These are phyloP conservation scores for Pelusios castaneus DNA, from an alignment of 2,113 vertebrate species.

Conservation along the genomic window DNA sequence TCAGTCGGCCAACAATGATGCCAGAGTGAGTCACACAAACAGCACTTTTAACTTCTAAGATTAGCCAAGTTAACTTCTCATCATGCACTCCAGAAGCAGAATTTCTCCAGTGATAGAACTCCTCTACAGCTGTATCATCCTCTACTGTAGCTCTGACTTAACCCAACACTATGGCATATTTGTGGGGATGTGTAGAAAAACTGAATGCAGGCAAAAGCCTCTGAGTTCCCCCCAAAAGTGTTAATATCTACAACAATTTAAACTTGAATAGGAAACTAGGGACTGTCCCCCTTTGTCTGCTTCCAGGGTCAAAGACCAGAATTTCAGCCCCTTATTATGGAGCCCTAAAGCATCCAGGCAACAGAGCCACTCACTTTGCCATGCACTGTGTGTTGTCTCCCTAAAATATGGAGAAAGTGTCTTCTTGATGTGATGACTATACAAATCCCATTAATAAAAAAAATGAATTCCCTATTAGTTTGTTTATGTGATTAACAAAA, in stretches of 20 bases:
- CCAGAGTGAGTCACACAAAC: not conserved
- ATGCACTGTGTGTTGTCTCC: not conserved
- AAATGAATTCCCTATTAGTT: not conserved
- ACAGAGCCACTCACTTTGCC: not conserved
- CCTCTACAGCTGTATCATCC: not conserved
- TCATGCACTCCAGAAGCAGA: not conserved
- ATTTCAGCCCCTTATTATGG: not conserved
- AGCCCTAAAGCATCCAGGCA: not conserved
- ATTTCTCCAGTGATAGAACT: not conserved
- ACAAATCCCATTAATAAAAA: too few species aligned
- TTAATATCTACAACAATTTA: not conserved
- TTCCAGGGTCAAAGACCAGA: not conserved
- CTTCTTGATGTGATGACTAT: not conserved
- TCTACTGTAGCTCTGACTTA: not conserved
- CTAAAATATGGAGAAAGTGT: not conserved
- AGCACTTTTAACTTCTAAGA: not conserved
- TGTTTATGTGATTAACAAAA: not conserved
- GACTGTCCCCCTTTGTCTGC: not conserved
- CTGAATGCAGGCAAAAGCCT: not conserved
- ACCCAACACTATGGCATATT: not conserved
- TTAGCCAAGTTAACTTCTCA: not conserved
- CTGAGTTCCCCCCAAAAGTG: fast-evolving
- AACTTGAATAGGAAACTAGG: not conserved
- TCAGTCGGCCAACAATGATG: not conserved
- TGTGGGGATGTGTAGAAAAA: not conserved